phyloP scores from a whole-genome alignment of 2,113 vertebrate species.

The Narcine bancroftii region DNA sequence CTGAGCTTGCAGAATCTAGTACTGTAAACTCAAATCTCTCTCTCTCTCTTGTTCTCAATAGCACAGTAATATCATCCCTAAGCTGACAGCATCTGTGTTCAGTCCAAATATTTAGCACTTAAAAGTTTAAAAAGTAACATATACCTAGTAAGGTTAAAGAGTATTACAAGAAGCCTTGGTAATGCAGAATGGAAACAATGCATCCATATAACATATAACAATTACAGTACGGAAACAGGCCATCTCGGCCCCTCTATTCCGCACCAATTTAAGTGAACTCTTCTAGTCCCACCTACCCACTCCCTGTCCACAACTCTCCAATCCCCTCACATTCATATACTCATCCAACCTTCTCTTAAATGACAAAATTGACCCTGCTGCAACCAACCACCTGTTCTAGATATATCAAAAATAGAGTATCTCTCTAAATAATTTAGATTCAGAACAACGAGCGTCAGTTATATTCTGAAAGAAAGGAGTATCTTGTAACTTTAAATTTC shows the following conservation, averaged over 20 bases:
- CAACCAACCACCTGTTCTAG: too few relatives aligned
- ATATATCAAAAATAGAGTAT: too few relatives aligned
- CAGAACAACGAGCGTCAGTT: neutral
- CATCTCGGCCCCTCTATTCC: too few relatives aligned
- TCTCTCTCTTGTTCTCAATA: neutral
- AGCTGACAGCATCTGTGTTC: neutral
- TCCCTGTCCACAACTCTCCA: too few relatives aligned
- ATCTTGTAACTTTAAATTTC: neutral
- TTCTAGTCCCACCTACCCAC: too few relatives aligned
- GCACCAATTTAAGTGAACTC: too few relatives aligned
- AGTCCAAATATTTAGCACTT: neutral
- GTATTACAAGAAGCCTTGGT: neutral
- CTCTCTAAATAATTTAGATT: neutral
- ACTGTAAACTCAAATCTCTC: neutral
- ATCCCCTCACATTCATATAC: too few relatives aligned
- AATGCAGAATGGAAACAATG: neutral
- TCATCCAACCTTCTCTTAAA: too few relatives aligned
- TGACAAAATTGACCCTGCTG: too few relatives aligned
- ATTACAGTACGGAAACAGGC: too few relatives aligned
- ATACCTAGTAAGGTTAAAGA: neutral
- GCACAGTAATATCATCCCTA: neutral
- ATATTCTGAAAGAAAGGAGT: neutral
- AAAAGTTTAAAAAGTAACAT: neutral
- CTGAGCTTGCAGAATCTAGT: neutral
- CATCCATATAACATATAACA: neutral